These are phyloP conservation scores for Hoplodrina blanda DNA, from an alignment of 2,888 invertebrate genomes.

Conservation along the genomic window DNA sequence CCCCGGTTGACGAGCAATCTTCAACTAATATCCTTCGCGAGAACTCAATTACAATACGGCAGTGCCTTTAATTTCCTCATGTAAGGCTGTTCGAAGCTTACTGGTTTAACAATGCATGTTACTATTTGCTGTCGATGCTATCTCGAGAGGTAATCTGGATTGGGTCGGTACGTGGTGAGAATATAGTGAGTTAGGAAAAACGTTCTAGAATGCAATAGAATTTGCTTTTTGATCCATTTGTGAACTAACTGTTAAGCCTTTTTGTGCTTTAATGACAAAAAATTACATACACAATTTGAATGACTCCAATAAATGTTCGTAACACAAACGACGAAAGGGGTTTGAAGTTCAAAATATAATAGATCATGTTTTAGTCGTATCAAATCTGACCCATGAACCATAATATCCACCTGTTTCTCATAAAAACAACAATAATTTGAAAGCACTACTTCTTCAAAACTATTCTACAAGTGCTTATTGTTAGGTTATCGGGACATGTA, in stretches of 20 bases:
- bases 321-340: no score
- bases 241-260: not conserved
- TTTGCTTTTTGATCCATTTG: not conserved
- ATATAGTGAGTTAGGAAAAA: not conserved
- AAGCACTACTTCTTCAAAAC: not conserved
- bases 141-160: conserved; percentile 25
- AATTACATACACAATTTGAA: no score
- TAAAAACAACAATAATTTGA: not conserved
- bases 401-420: conserved; percentile 6
- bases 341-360: no score
- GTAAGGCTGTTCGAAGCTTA: conserved; percentile 64
- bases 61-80: conserved; percentile 85
- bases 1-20: conserved; percentile 89
- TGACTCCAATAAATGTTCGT: no score
- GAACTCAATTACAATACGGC: conserved; percentile 86
- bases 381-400: not conserved
- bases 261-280: no score
- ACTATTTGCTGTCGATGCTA: conserved; percentile 50
- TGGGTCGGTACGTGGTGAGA: conserved; percentile 20
- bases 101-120: conserved; percentile 58
- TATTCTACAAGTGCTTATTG: conserved; percentile 20
- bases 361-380: not conserved
- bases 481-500: conserved; percentile 14
- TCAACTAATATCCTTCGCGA: conserved; percentile 88
- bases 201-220: not conserved